A percentile compares a stretch with the other conserved stretches of the same genome.
These are phyloP conservation scores for Ashinkailepas kermadecensis DNA, from an alignment of 2,888 invertebrate species.

Conservation along the genomic window DNA sequence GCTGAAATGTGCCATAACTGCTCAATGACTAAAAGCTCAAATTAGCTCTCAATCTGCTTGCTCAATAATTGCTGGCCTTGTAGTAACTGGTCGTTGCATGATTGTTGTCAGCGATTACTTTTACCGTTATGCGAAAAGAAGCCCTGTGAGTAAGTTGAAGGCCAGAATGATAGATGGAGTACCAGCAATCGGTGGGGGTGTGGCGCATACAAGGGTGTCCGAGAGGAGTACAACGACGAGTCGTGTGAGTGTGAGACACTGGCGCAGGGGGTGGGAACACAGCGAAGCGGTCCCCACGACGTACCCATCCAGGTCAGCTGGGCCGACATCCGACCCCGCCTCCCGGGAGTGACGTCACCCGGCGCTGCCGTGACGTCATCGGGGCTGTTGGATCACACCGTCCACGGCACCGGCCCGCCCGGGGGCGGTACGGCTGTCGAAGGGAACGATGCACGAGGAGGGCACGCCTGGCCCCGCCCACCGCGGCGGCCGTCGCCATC, in stretches of 20 bases:
- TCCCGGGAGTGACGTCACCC: neutral
- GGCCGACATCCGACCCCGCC: neutral
- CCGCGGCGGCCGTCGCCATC: neutral
- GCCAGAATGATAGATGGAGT: neutral
- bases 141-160: too few species aligned
- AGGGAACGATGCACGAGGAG: too few species aligned
- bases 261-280: neutral
- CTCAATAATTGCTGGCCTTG: neutral
- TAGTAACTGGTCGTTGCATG: neutral
- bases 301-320: constrained; percentile 2
- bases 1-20: neutral
- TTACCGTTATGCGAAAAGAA: neutral
- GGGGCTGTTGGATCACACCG: neutral
- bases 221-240: constrained; percentile 4
- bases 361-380: neutral
- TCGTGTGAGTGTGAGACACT: neutral
- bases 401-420: neutral
- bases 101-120: neutral
- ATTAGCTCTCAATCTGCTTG: neutral
- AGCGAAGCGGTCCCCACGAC: neutral
- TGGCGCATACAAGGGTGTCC: neutral
- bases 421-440: too few species aligned
- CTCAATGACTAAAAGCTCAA: constrained; percentile 3
- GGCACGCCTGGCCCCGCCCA: neutral
- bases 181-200: neutral